A percentile compares a stretch with the other conserved stretches of the same genome.
phyloP scores from a whole-genome alignment of 2,113 vertebrate genomes.

The Okapia johnstoni region DNA sequence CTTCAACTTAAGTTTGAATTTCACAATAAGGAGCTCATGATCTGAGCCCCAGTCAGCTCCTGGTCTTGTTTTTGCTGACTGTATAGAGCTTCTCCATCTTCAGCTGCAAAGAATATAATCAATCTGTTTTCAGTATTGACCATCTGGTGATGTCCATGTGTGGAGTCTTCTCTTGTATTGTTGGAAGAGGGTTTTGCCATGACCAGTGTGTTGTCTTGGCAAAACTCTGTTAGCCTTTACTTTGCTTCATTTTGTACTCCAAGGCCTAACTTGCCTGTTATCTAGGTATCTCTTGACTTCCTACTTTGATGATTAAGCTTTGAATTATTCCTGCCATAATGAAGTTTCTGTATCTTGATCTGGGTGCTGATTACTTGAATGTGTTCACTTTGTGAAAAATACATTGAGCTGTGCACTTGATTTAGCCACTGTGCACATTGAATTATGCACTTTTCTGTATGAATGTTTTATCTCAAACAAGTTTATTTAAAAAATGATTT shows the following conservation, averaged over 20 bases:
- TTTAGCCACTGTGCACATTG: not conserved
- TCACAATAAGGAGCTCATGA: not conserved
- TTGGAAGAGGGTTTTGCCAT: not conserved
- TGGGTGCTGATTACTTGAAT: not conserved
- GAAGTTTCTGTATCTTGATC: not conserved
- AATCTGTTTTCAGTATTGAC: not conserved
- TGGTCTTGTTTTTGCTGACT: not conserved
- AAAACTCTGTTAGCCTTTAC: not conserved
- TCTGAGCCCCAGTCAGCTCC: not conserved
- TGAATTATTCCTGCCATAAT: not conserved
- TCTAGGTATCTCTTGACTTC: not conserved
- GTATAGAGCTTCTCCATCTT: not conserved
- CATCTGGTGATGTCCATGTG: not conserved
- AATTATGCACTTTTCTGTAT: not conserved
- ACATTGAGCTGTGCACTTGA: not conserved
- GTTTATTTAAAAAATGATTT: not conserved
- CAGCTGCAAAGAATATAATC: not conserved
- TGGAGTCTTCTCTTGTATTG: not conserved
- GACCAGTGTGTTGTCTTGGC: not conserved
- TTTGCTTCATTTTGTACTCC: not conserved
- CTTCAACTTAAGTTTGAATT: not conserved
- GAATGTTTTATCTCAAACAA: not conserved
- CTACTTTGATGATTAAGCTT: not conserved
- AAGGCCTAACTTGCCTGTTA: not conserved
- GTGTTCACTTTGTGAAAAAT: not conserved